Percentiles rank a stretch among this genome's conserved stretches.
Conservation (phyloP, 2,888 invertebrate species). For the Metellina segmentata region DNA sequence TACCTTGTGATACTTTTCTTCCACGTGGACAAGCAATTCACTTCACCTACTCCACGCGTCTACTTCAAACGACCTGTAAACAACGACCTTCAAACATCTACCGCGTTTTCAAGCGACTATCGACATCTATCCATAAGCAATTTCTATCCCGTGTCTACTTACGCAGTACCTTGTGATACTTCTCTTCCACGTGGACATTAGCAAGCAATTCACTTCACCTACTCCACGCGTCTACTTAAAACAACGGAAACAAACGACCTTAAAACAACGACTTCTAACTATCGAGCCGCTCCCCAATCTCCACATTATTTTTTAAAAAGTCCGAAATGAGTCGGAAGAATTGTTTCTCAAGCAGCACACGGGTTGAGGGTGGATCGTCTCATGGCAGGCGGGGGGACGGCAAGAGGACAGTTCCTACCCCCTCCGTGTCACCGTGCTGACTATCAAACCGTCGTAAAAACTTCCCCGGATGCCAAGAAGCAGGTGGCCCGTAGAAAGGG, state of each 20-base stretch:
- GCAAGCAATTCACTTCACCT: no score
- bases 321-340: slow-evolving; percentile 21
- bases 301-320: slow-evolving; percentile 12
- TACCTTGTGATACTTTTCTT: no score
- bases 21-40: no score
- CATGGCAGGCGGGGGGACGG: slow-evolving; percentile 1
- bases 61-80: no score
- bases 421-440: slow-evolving; percentile 51
- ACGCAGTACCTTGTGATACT: no score
- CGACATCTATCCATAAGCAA: no score
- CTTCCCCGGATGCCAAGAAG: slow-evolving; percentile 64
- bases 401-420: slow-evolving; percentile 1
- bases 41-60: no score
- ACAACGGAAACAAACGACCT: slow-evolving; percentile 7
- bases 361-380: slow-evolving; percentile 27
- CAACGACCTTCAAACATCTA: no score
- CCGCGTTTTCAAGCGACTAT: no score
- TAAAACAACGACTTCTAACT: not conserved
- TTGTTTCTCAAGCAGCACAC: slow-evolving; percentile 17
- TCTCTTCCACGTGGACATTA: no score
- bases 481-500: slow-evolving; percentile 74
- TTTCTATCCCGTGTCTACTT: no score
- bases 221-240: not conserved
- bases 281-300: not conserved
- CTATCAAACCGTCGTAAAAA: slow-evolving; percentile 62